Base-by-base conservation (phyloP, 2,888 invertebrate species). In the Drosophila kambysellisi region DNA sequence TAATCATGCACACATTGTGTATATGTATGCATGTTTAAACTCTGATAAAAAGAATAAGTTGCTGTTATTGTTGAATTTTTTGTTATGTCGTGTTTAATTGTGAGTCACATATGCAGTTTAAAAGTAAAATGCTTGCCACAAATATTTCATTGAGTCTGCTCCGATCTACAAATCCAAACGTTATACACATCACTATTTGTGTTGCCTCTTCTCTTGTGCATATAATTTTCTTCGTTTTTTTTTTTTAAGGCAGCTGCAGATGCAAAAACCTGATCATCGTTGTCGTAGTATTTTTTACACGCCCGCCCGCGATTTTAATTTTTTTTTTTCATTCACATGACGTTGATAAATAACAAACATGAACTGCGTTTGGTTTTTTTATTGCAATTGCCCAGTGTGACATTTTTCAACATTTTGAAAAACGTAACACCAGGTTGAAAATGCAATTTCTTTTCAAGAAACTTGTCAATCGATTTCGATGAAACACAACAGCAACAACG, bases 191-290 rank as follows among this genome's bases (percentile, higher is more conserved):
- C 67, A 35, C 29, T 50, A 12, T 20, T 12, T 20, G 7, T 60
- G 20, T n/a, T 50, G 20, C 54, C n/a, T 12, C 25, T 51, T 62
- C 46, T 29, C 32, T 20, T 29, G 29, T 56, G 46, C 46, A 46
- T 15, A 15, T 15, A 46, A 50, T 20, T 68, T 33, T 25, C 3
- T 41, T 65, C 3, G 7, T 33, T 37, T 37, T 66, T 39, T 33
- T n/a, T 15, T 54, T 17, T 53, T 52, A 37, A 35, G 46, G 41
- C 76, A 72, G 68, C 64, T 76, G 76, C 76, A 77, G 61, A 72
- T 72, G 77, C 64, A 59, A 70, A 77, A 78, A 78, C 77, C 77
- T 78, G 77, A 78, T 78, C 77, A 77, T 66, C 74, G 64, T 63
- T 70, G 67, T 52, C 56, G 69, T 37, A 52, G 25, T 46, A 46